These are phyloP conservation scores for Rhysida immarginata DNA, from an alignment of 1,140 invertebrate species.

Conservation along the genomic window DNA sequence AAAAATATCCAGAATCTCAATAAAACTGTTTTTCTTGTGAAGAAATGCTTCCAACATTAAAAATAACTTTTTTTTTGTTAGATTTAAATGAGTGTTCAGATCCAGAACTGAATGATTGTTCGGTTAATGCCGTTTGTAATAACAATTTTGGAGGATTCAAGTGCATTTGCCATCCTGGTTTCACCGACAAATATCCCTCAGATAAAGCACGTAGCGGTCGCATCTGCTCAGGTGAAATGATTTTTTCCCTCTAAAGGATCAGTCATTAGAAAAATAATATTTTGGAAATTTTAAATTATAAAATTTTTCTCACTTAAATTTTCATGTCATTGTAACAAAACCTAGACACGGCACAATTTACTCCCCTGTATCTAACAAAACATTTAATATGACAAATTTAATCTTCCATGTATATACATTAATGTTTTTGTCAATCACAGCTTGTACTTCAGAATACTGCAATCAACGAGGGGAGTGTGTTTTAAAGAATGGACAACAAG, in stretches of 20 bases:
- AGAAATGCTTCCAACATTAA: too few relatives aligned
- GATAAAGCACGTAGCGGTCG: constrained; percentile 46
- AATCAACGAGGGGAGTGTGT: constrained; percentile 62
- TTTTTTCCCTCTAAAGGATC: too few relatives aligned
- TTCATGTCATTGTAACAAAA: too few relatives aligned
- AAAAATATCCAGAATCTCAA: background rate
- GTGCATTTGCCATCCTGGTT: constrained; percentile 65
- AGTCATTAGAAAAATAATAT: too few relatives aligned
- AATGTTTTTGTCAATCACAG: too few relatives aligned
- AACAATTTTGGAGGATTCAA: constrained; percentile 81
- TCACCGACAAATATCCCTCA: constrained; percentile 32
- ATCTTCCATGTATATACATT: too few relatives aligned
- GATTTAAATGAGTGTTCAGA: constrained; percentile 81
- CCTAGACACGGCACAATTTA: too few relatives aligned
- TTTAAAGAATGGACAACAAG: constrained; percentile 53
- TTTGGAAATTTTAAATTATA: too few relatives aligned
- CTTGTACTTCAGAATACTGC: constrained; percentile 57
- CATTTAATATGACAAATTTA: too few relatives aligned
- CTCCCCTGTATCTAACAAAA: too few relatives aligned
- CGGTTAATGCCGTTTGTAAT: constrained; percentile 59
- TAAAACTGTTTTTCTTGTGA: background rate
- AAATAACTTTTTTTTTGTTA: constrained; percentile 31
- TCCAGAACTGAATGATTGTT: constrained; percentile 78
- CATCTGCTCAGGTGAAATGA: constrained; percentile 39
- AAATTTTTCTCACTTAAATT: too few relatives aligned